These are phyloP conservation scores for Isichthys henryi DNA, from an alignment of 2,113 vertebrate species.

Conservation along the genomic window DNA sequence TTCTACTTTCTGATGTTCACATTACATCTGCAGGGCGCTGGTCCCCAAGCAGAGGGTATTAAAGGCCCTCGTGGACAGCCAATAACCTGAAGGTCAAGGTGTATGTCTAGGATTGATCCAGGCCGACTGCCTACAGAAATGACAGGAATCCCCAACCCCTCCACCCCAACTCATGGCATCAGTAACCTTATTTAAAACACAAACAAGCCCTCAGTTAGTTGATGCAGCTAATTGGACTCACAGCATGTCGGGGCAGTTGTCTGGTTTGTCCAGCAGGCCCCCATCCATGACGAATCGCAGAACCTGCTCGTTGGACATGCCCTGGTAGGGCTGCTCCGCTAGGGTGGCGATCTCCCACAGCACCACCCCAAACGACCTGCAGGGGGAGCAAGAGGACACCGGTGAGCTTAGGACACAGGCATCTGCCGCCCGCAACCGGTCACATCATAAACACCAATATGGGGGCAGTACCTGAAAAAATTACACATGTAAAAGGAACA, in stretches of 20 bases:
- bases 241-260: constrained; percentile 96
- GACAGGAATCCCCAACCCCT: constrained; percentile 32
- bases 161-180: not conserved
- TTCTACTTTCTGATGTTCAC: not conserved
- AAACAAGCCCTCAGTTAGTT: not conserved
- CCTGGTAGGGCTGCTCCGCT: constrained; percentile 93
- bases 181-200: constrained; percentile 11
- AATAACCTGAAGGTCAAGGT: not conserved
- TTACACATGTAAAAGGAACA: not conserved
- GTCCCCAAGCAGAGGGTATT: not conserved
- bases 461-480: not conserved
- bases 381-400: constrained; percentile 1
- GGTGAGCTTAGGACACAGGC: not conserved
- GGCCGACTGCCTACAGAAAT: constrained; percentile 37
- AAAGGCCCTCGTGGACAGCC: not conserved
- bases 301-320: constrained; percentile 96
- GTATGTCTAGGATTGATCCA: not conserved
- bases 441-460: not conserved
- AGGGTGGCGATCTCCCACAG: constrained; percentile 94
- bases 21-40: not conserved
- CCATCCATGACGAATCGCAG: constrained; percentile 98
- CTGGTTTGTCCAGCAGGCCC: constrained; percentile 89
- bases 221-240: constrained; percentile 45
- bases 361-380: constrained; percentile 93
- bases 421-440: not conserved